A percentile compares a stretch with the other conserved stretches of the same genome.
Conservation (phyloP, 2,888 invertebrate genomes). For the Trissonchulus latispiculum region DNA sequence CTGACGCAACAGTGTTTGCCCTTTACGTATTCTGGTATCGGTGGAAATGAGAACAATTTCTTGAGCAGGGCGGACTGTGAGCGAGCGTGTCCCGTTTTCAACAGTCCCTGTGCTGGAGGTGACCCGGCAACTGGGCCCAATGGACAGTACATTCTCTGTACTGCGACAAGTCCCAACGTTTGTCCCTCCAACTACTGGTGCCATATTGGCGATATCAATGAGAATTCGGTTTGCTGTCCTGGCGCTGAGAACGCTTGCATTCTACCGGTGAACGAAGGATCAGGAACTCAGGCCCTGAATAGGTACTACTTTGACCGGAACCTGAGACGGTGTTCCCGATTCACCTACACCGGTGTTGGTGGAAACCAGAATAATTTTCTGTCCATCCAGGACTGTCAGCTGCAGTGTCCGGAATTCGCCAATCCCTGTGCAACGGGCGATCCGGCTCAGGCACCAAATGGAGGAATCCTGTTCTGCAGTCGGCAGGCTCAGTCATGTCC, state of each 20-base stretch:
- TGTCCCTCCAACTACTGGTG: conserved; percentile 25
- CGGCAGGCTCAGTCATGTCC: conserved; percentile 12
- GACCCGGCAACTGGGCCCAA: conserved; percentile 29
- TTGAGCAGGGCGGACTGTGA: conserved; percentile 25
- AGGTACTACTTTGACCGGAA: conserved; percentile 14
- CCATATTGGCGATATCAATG: conserved; percentile 20
- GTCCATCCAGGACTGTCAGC: conserved; percentile 27
- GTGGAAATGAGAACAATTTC: conserved; percentile 27
- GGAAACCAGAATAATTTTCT: conserved; percentile 31
- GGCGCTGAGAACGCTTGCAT: conserved; percentile 19
- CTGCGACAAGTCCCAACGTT: conserved; percentile 19
- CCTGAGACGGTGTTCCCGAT: conserved; percentile 6
- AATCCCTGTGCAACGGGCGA: conserved; percentile 4
- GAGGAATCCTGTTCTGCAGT: conserved; percentile 19
- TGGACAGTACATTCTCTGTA: conserved; percentile 20
- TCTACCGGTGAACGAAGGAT: neutral
- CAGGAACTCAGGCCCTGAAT: neutral
- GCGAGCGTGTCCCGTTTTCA: conserved; percentile 27
- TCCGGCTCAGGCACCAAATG: conserved; percentile 18
- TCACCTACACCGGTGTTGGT: conserved; percentile 18
- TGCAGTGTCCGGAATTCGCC: conserved; percentile 29
- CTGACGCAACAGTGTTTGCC: conserved; percentile 23
- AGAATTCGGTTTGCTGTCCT: conserved; percentile 23
- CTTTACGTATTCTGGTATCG: conserved; percentile 23
- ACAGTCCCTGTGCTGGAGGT: conserved; percentile 39